Conservation (phyloP, 2,113 vertebrate genomes). For the Trematomus loennbergii region DNA sequence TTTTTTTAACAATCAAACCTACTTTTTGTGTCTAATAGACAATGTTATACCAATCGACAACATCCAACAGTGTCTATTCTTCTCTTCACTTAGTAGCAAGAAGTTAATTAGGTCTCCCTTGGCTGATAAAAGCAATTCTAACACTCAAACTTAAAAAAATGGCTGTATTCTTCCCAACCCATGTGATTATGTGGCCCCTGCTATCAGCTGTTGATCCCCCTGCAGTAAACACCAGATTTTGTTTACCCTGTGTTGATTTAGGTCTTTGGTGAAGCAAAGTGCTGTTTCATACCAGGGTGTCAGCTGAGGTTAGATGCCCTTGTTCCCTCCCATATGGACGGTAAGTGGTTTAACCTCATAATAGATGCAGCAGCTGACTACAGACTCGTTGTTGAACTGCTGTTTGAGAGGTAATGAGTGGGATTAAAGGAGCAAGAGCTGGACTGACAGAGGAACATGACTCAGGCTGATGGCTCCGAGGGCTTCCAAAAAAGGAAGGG, state of each 20-base stretch:
- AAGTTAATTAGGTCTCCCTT: not conserved
- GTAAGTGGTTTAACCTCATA: conserved; percentile 77
- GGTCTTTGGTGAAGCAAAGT: conserved; percentile 6
- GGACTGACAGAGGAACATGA: conserved; percentile 15
- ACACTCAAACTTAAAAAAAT: not conserved
- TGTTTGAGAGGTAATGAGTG: conserved; percentile 43
- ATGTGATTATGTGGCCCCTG: not conserved
- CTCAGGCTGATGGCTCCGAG: conserved; percentile 5
- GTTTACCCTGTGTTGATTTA: conserved; percentile 33
- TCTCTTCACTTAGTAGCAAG: not conserved
- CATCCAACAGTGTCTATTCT: not conserved
- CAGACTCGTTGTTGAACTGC: conserved; percentile 47
- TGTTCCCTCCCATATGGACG: conserved; percentile 63
- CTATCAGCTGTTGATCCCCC: not conserved
- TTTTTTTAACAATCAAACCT: too few species aligned
- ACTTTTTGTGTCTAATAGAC: not conserved
- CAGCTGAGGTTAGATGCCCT: conserved; percentile 36
- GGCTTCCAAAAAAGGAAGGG: not conserved
- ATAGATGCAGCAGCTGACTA: conserved; percentile 45
- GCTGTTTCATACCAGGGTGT: conserved; percentile 45
- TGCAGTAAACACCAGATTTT: conserved; percentile 49
- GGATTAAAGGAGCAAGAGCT: conserved; percentile 48
- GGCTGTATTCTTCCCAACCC: not conserved
- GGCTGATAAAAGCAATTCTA: not conserved
- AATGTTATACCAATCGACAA: not conserved